A percentile compares a stretch with the other conserved stretches of the same genome.
phyloP scores from a whole-genome alignment of 2,797 vertebrate species.

The Lagorchestes hirsutus region DNA sequence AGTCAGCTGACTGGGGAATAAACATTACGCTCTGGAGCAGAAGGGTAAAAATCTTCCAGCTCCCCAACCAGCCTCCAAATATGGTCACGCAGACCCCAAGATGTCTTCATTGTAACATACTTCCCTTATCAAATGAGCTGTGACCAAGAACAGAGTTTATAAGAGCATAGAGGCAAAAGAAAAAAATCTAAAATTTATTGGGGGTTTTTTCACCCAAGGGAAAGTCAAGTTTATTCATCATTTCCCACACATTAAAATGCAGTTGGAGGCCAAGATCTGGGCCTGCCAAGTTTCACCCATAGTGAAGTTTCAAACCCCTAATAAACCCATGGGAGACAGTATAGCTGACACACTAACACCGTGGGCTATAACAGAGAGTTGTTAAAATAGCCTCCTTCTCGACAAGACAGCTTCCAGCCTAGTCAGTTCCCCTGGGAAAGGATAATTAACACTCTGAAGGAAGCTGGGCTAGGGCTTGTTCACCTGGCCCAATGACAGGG shows the following conservation, averaged over 20 bases:
- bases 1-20: neutral
- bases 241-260: neutral
- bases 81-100: neutral
- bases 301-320: neutral
- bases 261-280: neutral
- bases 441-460: fast-evolving
- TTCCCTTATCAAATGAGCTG: neutral
- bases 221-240: neutral
- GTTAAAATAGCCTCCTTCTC: neutral
- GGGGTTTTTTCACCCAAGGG: neutral
- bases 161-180: neutral
- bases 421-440: neutral
- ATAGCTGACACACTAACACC: neutral
- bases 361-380: neutral
- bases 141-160: neutral
- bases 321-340: neutral
- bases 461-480: neutral
- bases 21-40: neutral
- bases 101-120: neutral
- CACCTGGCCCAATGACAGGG: neutral
- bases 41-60: neutral
- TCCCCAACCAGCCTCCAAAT: neutral
- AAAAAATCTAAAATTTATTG: neutral
- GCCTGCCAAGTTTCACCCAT: neutral
- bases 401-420: neutral